Base-by-base conservation (phyloP, 23 tunicate species). In the Phallusia fumigata region DNA sequence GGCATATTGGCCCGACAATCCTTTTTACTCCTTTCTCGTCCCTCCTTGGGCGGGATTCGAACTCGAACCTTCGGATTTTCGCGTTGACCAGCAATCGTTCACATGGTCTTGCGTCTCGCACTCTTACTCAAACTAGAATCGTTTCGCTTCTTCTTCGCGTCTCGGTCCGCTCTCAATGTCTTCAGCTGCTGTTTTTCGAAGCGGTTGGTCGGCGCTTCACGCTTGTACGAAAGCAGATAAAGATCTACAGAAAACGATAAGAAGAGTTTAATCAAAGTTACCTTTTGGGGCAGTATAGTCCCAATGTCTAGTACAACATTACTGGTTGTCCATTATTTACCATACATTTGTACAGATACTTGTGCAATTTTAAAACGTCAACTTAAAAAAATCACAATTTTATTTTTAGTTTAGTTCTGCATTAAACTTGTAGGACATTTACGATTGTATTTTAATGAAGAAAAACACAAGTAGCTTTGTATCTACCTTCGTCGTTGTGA, bases 171-270 rank as follows among this genome's bases (percentile, higher is more conserved):
- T 58, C 75, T 65, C 32, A 93, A 80, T 19, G 84, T 81, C 64
- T 88, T 93, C 80, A 93, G 52, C 53, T 93, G 92, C 28, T 85
- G 84, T 45, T 93, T 93, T 75, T 93, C 98, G 73, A 88, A 88
- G 35, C 91, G 86, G 81, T 88, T 88, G 80, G 91, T 88, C 11
- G 98, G 98, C 0, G 98, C 90, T 75, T 94, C 98, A 0, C 98
- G 94, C 76, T 94, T 94, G 90, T 94, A 94, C 21, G 98, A 94
- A 28, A 89, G 83, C 30, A 58, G 86, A 74, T 89, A 94, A 74
- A 94, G 84, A n/a, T 94, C 98, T 94, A 78, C 22, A 83, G 75
- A 79, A 30, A 8, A n/a, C n/a, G n/a, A 18, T 18, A 21, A 53
- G 21, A 53, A 53, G 21, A 53, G 65, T n/a, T n/a, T n/a, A n/a